Evolutionary conservation across 2,797 vertebrate species (phyloP), one percentile per base, ranked within the genome.

Genomic region (Odontamblyopus rebecca): DNA sequence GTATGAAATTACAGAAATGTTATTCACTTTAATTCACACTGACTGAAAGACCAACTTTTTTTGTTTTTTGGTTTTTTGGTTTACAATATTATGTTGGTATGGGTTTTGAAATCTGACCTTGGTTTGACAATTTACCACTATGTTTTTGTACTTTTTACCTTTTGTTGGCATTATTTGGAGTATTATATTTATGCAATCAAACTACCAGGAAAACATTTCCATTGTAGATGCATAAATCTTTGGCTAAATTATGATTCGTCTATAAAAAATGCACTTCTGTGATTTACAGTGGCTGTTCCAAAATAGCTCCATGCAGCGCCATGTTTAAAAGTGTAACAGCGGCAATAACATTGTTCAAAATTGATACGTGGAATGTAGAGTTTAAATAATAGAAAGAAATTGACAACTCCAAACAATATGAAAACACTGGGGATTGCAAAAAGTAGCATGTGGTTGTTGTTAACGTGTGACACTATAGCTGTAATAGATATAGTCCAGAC

Each of bases 271-370:
- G 64, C 16, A 26, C 15, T 66, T 64, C 12, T 77, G 35, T 32
- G 5, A 65, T 64, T 77, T 13, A 60, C 15, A 44, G 19, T 70
- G 2, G 51, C 48, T 80, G 23, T 16, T 68, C 26, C n/a, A 61
- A 75, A n/a, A 56, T 19, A 26, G 61, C 56, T 19, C 54, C 23
- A 64, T 2, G 5, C 5, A 32, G 32, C 5, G 3, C 6, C 7
- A 50, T 68, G 48, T 70, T 65, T 71, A 9, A 78, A 69, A 60
- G 38, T 68, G 7, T 23, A 74, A 23, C 35, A 66, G 3, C 61
- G 16, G 12, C 38, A 65, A 30, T 71, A 61, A n/a, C 26, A 50
- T 73, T 64, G 48, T 73, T 76, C 4, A 68, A 69, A 80, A 50
- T 0, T 70, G 26, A 71, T 26, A 12, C 63, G 72, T 16, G 18